Base-by-base conservation (phyloP, 2,888 invertebrate genomes). In the Pomacea canaliculata region DNA sequence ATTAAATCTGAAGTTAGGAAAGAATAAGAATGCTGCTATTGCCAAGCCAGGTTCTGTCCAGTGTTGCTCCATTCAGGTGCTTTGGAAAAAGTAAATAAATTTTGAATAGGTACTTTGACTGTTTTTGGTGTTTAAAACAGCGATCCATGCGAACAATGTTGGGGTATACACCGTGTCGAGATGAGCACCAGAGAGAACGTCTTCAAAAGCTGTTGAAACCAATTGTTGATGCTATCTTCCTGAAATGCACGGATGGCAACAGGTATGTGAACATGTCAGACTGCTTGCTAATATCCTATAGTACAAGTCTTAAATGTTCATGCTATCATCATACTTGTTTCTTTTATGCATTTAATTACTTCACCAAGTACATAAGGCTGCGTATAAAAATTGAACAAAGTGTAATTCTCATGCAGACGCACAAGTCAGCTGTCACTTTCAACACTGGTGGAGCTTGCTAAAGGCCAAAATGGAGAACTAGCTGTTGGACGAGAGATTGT, bases 181-280 rank as follows among this genome's bases (percentile, higher is more conserved):
- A 85, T 72, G 78, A 83, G 23, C 80, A 84, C 4, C 89, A 91
- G 79, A 84, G 85, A 77, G 67, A 76, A 27, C 79, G 86, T 56
- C 80, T 92, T 49, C 89, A 91, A 79, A 81, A 80, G 23, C 80
- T 89, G 23, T 81, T 92, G 69, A 88, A 87, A 70, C 91, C 92
- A 10, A 85, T 92, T 37, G 83, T 92, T 7, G 86, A 89, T 78
- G 87, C 89, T 10, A 86, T 92, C 46, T 85, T 92, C 59, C 82
- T 90, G 74, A 91, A 91, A 79, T 91, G 92, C 83, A 91, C 91
- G 2, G 91, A 92, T 83, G 89, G 90, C 27, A 91, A 90, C 83
- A 89, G 87, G 90, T 90, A 79, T 72, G 79, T 80, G 7, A 65
- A 65, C n/a, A 62, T 62, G 19, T 62, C 18, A 62, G n/a, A 62